Conservation (phyloP, 2,113 vertebrate species). For the Rhineura floridana region DNA sequence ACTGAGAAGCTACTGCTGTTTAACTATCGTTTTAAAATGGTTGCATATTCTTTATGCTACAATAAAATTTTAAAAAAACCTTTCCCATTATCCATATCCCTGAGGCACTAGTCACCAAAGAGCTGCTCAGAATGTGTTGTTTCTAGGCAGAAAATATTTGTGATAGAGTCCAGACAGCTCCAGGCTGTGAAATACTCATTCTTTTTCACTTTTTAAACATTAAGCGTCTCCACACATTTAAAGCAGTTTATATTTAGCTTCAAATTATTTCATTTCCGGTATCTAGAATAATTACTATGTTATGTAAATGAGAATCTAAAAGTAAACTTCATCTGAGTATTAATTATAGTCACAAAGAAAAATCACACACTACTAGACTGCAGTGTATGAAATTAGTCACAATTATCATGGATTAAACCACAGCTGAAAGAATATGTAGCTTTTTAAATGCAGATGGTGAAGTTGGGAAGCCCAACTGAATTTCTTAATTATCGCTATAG, state of each 20-base stretch:
- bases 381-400: background rate
- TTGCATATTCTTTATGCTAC: background rate
- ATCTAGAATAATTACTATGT: background rate
- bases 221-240: background rate
- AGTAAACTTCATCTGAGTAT: background rate
- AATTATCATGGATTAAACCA: background rate
- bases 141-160: background rate
- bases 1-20: background rate
- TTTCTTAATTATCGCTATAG: background rate
- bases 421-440: background rate
- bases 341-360: conserved; percentile 16
- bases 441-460: background rate
- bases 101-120: background rate
- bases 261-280: background rate
- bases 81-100: background rate
- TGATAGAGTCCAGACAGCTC: background rate
- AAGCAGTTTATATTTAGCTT: background rate
- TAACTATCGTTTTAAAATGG: background rate
- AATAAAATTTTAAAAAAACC: background rate
- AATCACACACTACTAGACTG: background rate
- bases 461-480: background rate
- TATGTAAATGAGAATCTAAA: conserved; percentile 23
- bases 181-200: background rate
- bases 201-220: background rate
- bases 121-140: background rate